Evolutionary conservation across 2,113 vertebrate species (phyloP), one percentile per base, ranked within the genome.

Genomic region (Callocephalon fimbriatum): DNA sequence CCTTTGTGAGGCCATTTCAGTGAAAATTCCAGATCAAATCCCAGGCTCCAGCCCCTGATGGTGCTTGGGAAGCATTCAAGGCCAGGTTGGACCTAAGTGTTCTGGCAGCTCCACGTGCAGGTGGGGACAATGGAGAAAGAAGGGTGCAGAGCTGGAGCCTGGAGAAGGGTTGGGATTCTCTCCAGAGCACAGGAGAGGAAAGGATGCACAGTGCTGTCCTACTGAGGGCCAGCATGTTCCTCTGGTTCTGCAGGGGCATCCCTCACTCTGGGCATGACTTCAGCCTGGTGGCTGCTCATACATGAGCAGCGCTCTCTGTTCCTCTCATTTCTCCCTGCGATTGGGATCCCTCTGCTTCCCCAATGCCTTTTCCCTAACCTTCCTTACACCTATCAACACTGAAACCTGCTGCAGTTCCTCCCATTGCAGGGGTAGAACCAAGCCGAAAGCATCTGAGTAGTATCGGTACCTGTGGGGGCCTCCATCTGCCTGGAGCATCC

Each of bases 221-320:
- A 6, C 29, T 6, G 26, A 83, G 25, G 44, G 19, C 16, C 35
- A 61, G 53, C 8, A 15, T 4, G 19, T 18, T 32, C 23, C 47
- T 40, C n/a, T 45, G 18, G 27, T 14, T 72, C 67, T 86, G 75
- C 89, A 62, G 62, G 15, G n/a, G 3, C 45, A 12, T 38, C 56
- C 59, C 19, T 45, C 14, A 15, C 58, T 71, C 45, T 67, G 38
- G n/a, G 53, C 9, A 6, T 20, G 58, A 13, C 29, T 59, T 76
- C 22, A 63, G 31, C 21, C 51, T 77, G 21, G 17, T 19, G 32
- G 54, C 35, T 62, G n/a, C 31, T 76, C 20, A 4, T 9, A 47
- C 5, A 10, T 3, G 0, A 72, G 12, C 35, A 51, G 10, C 4
- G 18, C 51, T 80, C 32, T 16, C 27, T 0, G 2, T 65, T 68